These are phyloP conservation scores for Hemichromis elongatus DNA, from an alignment of 2,113 vertebrate genomes.

Conservation along the genomic window DNA sequence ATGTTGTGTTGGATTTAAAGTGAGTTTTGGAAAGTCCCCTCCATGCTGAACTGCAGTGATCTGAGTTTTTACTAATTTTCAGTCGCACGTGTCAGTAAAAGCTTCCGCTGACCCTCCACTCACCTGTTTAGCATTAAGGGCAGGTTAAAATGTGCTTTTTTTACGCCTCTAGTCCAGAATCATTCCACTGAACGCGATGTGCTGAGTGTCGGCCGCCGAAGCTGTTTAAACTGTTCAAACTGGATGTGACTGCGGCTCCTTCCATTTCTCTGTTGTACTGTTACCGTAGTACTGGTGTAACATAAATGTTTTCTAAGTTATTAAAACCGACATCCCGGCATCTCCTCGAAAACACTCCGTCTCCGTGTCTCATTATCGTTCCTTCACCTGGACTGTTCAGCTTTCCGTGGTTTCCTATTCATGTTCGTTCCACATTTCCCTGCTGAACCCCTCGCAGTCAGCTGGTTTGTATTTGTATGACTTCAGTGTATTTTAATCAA, in stretches of 20 bases:
- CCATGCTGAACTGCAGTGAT: not conserved
- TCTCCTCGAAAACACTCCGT: constrained; percentile 24
- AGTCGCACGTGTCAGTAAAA: not conserved
- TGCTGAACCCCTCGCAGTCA: not conserved
- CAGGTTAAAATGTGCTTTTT: not conserved
- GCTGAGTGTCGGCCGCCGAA: not conserved
- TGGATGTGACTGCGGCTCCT: constrained; percentile 34
- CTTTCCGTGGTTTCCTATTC: not conserved
- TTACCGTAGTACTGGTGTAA: constrained; percentile 71
- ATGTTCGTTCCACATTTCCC: not conserved
- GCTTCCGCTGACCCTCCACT: not conserved
- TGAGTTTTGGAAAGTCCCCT: not conserved
- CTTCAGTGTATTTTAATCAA: not conserved
- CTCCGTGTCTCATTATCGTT: not conserved
- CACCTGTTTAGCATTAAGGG: not conserved
- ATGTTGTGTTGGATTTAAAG: not conserved
- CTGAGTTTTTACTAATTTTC: not conserved
- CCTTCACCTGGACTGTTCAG: not conserved
- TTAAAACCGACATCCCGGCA: constrained; percentile 64
- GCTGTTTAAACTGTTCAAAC: constrained; percentile 13
- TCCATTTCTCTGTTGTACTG: constrained; percentile 61
- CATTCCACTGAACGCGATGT: not conserved
- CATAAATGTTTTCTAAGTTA: constrained; percentile 73
- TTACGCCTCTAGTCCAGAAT: not conserved
- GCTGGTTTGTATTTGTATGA: not conserved